Base-by-base conservation (phyloP, 2,888 invertebrate species). In the Yponomeuta sedellus region DNA sequence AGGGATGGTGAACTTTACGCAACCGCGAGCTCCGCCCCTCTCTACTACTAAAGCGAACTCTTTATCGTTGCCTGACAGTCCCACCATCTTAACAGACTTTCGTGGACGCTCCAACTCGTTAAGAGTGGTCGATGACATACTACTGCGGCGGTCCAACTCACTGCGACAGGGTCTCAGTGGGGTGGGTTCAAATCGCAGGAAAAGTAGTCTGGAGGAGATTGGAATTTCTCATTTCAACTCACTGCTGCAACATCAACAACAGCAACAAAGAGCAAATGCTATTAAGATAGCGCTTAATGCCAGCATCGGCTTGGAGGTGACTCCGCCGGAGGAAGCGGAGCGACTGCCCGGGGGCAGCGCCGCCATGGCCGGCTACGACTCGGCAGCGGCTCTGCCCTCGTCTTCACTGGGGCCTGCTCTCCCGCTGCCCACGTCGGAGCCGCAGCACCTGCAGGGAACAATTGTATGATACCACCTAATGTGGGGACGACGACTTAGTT, bases 391-490 rank as follows among this genome's bases (percentile, higher is more conserved):
- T 16, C 71, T 90, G 71, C 86, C 88, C 44, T 77, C 85, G 59
- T 82, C 84, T 71, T 87, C 85, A 4, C 71, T 81, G 73, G 84
- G 79, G 67, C 82, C 78, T 56, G 76, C 78, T 69, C 78, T 78
- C 69, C 77, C 87, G 11, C 75, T 83, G 12, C 78, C 86, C 10
- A 77, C 90, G 44, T 86, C 88, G 25, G 94, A 95, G 77, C 93
- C 95, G 20, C 95, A 95, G 80, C 95, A 96, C 79, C 90, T 96
- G 70, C 97, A 97, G 87, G 97, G 97, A 73, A 97, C 97, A 80
- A 96, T 97, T 88, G 97, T 97, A 96, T 97, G 96, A 97, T 97
- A 97, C 93, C 95, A 96, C 94, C 95, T 96, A 70, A 96, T 96
- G 96, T 96, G 96, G 96, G 96, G 96, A 93, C 95, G 96, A 88